Percentiles rank a stretch among this genome's conserved stretches.
Conservation (phyloP, 2,797 vertebrate genomes). For the Streptopelia turtur region DNA sequence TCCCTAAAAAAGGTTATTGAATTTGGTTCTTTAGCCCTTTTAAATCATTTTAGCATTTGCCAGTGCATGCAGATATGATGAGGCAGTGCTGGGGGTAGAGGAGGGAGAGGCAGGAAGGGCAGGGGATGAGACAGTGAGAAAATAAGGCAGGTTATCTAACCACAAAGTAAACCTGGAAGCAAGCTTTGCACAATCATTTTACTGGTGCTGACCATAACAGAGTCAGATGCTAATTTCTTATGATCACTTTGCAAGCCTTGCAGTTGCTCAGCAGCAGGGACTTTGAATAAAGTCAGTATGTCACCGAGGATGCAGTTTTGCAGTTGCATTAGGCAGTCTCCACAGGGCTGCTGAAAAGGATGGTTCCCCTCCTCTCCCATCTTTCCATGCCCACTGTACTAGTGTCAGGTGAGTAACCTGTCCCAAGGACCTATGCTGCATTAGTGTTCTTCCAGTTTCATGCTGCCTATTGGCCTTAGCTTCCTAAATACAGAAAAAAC, state of each 20-base stretch:
- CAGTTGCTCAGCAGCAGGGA: background rate
- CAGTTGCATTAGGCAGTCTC: background rate
- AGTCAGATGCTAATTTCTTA: background rate
- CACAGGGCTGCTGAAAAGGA: background rate
- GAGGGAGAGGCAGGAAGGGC: too few relatives aligned
- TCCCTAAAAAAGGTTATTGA: background rate
- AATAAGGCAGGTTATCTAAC: background rate
- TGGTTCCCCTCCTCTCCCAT: fast-evolving
- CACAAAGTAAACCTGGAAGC: background rate
- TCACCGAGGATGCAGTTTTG: background rate
- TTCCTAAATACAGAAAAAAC: background rate
- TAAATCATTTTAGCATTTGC: background rate
- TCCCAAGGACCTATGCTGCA: fast-evolving
- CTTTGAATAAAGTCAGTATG: background rate
- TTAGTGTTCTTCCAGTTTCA: background rate
- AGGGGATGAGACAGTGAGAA: too few relatives aligned
- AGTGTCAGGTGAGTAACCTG: fast-evolving
- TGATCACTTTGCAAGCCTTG: background rate
- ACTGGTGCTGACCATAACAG: background rate
- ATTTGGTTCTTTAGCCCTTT: background rate
- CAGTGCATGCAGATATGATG: background rate
- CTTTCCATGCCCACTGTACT: background rate
- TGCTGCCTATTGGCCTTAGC: background rate
- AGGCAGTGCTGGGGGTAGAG: too few relatives aligned
- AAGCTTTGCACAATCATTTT: background rate